A percentile compares a stretch with the other conserved stretches of the same genome.
Evolutionary conservation across 2,113 vertebrate genomes (phyloP).

Genomic region (Vulpes vulpes): DNA sequence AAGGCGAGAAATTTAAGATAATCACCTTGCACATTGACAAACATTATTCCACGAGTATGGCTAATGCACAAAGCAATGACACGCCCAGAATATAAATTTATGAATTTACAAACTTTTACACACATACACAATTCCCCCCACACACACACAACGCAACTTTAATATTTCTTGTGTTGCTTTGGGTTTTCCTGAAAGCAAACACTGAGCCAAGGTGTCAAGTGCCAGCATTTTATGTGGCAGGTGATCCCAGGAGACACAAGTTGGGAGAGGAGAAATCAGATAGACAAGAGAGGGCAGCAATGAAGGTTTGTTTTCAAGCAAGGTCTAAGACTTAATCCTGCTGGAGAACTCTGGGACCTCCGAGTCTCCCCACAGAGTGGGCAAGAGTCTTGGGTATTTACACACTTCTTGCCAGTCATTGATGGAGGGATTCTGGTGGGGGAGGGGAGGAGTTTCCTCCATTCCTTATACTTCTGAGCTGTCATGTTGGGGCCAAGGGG

Average conservation of each 20-base stretch:
- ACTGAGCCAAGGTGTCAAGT: not conserved
- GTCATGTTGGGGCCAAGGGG: not conserved
- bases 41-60: not conserved
- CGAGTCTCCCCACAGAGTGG: not conserved
- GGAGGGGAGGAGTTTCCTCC: not conserved
- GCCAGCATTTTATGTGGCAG: not conserved
- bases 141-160: not conserved
- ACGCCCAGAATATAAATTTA: not conserved
- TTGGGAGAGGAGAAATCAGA: not conserved
- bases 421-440: not conserved
- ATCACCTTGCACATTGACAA: not conserved
- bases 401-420: not conserved
- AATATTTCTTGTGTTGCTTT: not conserved
- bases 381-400: not conserved
- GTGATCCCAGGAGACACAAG: not conserved
- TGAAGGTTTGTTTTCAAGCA: not conserved
- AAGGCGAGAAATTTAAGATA: not conserved
- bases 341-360: not conserved
- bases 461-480: not conserved
- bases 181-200: not conserved
- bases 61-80: not conserved
- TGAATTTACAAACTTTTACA: not conserved
- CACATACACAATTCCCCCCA: not conserved
- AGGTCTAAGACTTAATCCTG: not conserved
- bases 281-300: not conserved